Base-by-base conservation (phyloP, 2,888 invertebrate genomes). In the Cynaeus angustus region DNA sequence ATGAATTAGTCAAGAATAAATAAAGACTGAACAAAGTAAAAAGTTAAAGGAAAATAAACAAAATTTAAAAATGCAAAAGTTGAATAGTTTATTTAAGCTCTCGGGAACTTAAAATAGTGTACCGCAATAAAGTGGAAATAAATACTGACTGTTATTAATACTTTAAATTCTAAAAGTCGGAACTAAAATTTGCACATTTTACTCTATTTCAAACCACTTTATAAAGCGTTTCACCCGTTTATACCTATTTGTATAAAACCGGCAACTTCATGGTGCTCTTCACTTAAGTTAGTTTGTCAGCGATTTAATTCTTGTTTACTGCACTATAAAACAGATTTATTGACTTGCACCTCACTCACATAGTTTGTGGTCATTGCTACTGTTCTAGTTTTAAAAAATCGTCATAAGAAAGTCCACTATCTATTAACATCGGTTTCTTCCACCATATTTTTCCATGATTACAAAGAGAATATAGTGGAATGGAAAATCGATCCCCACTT, bases 111-210 rank as follows among this genome's bases (percentile, higher is more conserved):
- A 26, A 30, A 12, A 52, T 52, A 52, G 10, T 38, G 41, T 38
- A 41, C 13, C 38, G 41, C 43, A 56, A 43, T 56, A 56, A 56
- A 56, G 38, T 41, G 21, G 56, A 41, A 56, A 33, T 56, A 56
- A 56, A 56, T 52, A 52, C 48, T 52, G 30, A 52, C n/a, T 28
- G 30, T 30, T 30, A 12, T 52, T 52, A 12, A 52, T 30, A 28
- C 30, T 52, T 52, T 28, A 52, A 52, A 21, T 21, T 21, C 2
- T 21, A 21, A 4, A 21, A 21, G 21, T 3, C 7, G 45, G 2
- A 21, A 21, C n/a, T n/a, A 21, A 21, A 1, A 21, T 21, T 21
- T 21, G 21, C 21, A 3, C 21, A 21, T 21, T 4, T 21, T 4
- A 21, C 4, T 21, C 21, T 21, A 21, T 21, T 21, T 21, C 2